Evolutionary conservation across 1,140 invertebrate genomes (phyloP), one percentile per base, ranked within the genome.

Genomic region (Chrysoperla carnea): DNA sequence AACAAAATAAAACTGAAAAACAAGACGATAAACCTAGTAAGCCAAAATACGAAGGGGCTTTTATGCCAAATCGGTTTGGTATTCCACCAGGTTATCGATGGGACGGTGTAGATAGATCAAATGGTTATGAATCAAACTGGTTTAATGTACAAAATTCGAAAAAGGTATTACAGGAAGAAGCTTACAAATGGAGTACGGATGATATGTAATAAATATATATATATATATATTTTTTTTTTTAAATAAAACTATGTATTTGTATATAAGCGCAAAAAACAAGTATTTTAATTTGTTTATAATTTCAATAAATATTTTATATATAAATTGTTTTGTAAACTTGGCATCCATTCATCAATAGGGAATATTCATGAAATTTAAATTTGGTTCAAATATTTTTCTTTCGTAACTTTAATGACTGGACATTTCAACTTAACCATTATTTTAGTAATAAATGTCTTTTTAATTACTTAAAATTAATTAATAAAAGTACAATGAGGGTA

Each of bases 81-180:
- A 93, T 99, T 45, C 63, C 67, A 39, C 95, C 95, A 1, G 95
- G 95, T 0, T 82, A 92, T 62, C 68, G 91, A 31, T 99, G 95
- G 95, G 95, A 99, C 62, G 95, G 95, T 1, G 93, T 99, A 0
- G 90, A 99, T 56, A 65, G 95, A 15, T 96, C 92, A 5, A 98
- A 88, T 66, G 95, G 95, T 0, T 98, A 93, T 61, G 95, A 99
- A 59, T 84, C 84, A 53, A 79, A 86, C 56, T 84, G 80, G 67
- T 92, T 95, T 59, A 73, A 79, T 12, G 70, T 76, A 17, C 71
- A 78, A 48, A 88, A 82, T 52, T 73, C 80, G 6, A 76, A 70
- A 49, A 78, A 75, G 53, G 89, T 92, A 0, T 54, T 73, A 2
- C 71, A 81, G 50, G 84, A 89, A 51, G 85, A 93, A 59, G 81